Base-by-base conservation (phyloP, 2,113 vertebrate genomes). In the Notechis scutatus region DNA sequence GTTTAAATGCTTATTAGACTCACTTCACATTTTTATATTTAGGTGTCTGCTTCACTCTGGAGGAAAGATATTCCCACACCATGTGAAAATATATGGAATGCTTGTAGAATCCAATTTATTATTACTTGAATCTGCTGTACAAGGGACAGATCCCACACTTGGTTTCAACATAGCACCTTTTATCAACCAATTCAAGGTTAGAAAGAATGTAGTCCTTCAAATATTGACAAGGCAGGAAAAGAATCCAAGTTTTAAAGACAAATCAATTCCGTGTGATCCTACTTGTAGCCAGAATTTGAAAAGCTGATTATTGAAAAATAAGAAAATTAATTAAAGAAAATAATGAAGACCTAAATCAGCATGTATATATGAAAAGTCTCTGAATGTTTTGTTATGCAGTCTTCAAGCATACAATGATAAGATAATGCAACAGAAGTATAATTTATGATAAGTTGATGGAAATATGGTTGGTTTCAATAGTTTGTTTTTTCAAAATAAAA, bases 171-270 rank as follows among this genome's bases (percentile, higher is more conserved):
- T 99, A 45, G 99, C 99, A 18, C 99, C 99, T 85, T 99, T 99
- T 94, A 99, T 99, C 97, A 99, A 99, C 97, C 99, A 99, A 93
- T 99, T 99, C 97, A 99, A 99, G 95, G 99, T 99, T 97, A 91
- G 97, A 90, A 91, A 24, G 64, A 91, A 61, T 14, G 47, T 52
- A 81, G 34, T 81, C 7, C 34, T 81, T 81, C 74, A 81, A 81
- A 81, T 42, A 42, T 81, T 81, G 34, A 81, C 1, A 81, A 9
- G 7, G 7, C 34, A 42, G n/a, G n/a, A 74, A 74, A 39, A 74
- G 50, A 39, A 3, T 5, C 9, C 9, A 69, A 15, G 26, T 74
- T 74, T 39, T 21, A 21, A 81, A 81, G 18, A 42, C 34, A 81
- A 10, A 42, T 87, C 42, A 91, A 24, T 23, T 55, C n/a, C 26